phyloP scores from a whole-genome alignment of 2,797 vertebrate species.

The Rhynchotus rufescens region DNA sequence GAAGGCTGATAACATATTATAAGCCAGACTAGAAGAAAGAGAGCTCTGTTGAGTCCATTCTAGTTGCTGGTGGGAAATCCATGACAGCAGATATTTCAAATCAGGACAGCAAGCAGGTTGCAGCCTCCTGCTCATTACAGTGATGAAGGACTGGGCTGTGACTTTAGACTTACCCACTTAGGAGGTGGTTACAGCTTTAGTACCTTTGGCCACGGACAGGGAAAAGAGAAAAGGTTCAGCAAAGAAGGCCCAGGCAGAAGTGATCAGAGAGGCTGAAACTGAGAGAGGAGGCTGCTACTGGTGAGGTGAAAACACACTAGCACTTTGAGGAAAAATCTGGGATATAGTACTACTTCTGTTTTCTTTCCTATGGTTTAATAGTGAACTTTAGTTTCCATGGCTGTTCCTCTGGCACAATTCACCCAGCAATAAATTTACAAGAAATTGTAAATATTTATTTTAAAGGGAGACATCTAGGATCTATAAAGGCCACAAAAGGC shows the following conservation, averaged over 20 bases:
- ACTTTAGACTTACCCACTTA: background rate
- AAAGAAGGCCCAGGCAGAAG: background rate
- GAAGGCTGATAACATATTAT: background rate
- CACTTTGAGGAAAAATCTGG: background rate
- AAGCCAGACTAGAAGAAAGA: background rate
- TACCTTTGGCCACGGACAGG: accelerated
- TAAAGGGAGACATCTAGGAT: conserved; percentile 11
- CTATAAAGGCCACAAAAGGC: background rate
- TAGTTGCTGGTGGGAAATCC: background rate
- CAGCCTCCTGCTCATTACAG: background rate
- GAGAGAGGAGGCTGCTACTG: background rate
- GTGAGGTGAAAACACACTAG: background rate
- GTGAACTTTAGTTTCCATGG: background rate
- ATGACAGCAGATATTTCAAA: background rate
- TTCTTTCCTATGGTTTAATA: background rate
- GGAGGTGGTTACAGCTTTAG: background rate
- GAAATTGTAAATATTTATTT: conserved; percentile 36
- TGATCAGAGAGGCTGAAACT: background rate
- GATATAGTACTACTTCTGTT: background rate
- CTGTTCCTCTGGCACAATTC: background rate
- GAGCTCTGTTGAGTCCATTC: background rate
- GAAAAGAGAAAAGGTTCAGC: background rate
- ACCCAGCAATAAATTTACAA: conserved; percentile 25
- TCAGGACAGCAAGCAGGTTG: background rate
- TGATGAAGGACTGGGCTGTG: background rate